Evolutionary conservation across 2,113 vertebrate genomes (phyloP).

Genomic region (Chaetura pelagica): DNA sequence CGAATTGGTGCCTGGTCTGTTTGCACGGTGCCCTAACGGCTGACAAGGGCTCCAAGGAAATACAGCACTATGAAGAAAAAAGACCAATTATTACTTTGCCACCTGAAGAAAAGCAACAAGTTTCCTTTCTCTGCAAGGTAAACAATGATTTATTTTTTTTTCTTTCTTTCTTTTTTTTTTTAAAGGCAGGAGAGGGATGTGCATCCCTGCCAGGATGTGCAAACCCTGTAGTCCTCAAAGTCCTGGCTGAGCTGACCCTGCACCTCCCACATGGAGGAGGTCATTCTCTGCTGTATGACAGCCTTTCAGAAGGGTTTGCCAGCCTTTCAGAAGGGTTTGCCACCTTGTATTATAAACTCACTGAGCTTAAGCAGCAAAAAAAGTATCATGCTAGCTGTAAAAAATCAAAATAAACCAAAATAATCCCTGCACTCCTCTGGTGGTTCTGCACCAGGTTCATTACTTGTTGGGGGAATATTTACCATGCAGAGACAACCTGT

Average conservation of each 20-base stretch:
- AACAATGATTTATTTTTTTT: too few species aligned
- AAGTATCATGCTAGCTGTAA: not conserved
- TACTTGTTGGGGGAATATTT: not conserved
- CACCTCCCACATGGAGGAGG: not conserved
- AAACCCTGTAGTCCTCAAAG: not conserved
- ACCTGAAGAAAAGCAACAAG: not conserved
- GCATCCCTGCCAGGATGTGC: accelerated
- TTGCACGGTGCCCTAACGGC: not conserved
- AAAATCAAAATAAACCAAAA: not conserved
- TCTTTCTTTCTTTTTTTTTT: not conserved
- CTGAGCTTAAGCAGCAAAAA: not conserved
- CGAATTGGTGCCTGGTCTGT: not conserved
- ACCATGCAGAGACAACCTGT: not conserved
- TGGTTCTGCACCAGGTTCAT: accelerated
- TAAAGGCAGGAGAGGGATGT: not conserved
- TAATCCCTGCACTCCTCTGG: not conserved
- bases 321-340: not conserved
- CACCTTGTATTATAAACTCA: not conserved
- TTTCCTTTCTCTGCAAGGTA: not conserved
- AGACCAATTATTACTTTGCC: not conserved
- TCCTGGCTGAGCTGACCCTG: accelerated
- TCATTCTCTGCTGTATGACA: not conserved
- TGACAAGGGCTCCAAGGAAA: not conserved
- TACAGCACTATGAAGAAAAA: not conserved
- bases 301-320: not conserved